Evolutionary conservation across 2,888 invertebrate species (phyloP), one percentile per base, ranked within the genome.

Genomic region (Lordiphosa andalusiaca): DNA sequence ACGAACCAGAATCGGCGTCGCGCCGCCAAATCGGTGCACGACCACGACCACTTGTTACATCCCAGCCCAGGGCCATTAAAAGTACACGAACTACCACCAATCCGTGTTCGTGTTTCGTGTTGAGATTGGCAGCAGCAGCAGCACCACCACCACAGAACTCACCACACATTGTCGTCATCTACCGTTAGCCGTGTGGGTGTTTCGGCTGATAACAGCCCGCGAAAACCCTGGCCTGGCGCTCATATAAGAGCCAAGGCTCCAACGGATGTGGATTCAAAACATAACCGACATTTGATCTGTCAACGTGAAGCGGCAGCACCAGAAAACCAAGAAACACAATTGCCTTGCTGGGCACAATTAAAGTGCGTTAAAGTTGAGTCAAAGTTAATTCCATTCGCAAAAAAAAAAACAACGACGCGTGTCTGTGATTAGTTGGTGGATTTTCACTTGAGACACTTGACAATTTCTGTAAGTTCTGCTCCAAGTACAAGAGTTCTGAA

Each of bases 241-340:
- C 69, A 78, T 88, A 87, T 86, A 87, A 88, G 83, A 80, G 71
- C 75, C 73, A 72, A 59, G 67, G 75, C 72, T 68, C 66, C 82
- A 61, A 69, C 74, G 78, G 72, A 77, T 68, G 67, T 72, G 66
- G 58, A 83, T 85, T 86, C 87, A 88, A 88, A 88, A 85, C 78
- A 77, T 86, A 86, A 84, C 84, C 84, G 86, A 86, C 88, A 84
- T 78, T 81, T 84, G 87, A 86, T 78, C 87, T 84, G 88, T 85
- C 70, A 82, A 87, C 86, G 84, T 84, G 80, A 57, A 52, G 52
- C 55, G 62, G 59, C 57, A 59, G 53, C 60, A 50, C 47, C 53
- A 64, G 42, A 39, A 35, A 12, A 6, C 36, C 4, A 41, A 37
- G 13, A 13, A 36, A 23, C 21, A 21, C 39, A 48, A 25, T 36